phyloP scores from a whole-genome alignment of 1,140 invertebrate genomes.

The Cyrtorhinus lividipennis region DNA sequence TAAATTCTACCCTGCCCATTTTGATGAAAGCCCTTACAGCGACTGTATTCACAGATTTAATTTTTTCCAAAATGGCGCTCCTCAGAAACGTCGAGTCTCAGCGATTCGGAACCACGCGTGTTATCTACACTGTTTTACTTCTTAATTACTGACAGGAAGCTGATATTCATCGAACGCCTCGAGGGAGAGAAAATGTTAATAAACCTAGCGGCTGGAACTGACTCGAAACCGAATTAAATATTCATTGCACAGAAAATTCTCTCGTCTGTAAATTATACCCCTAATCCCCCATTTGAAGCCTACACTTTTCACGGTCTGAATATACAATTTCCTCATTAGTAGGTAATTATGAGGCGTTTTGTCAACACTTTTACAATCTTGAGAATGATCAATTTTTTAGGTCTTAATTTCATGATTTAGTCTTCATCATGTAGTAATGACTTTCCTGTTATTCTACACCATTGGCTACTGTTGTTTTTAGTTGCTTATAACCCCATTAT shows the following conservation, averaged over 20 bases:
- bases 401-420: not conserved
- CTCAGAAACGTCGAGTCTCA: too few relatives aligned
- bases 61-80: too few relatives aligned
- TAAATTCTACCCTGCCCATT: too few relatives aligned
- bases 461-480: not conserved
- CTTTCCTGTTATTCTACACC: not conserved
- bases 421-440: not conserved
- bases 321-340: not conserved
- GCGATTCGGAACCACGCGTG: too few relatives aligned
- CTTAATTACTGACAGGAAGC: not conserved
- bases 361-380: not conserved
- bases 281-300: too few relatives aligned
- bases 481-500: not conserved
- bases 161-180: not conserved
- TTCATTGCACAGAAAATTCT: not conserved
- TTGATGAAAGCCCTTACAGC: too few relatives aligned
- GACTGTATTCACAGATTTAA: too few relatives aligned
- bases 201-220: not conserved
- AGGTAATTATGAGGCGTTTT: not conserved
- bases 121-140: not conserved
- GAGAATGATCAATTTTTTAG: not conserved
- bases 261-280: too few relatives aligned
- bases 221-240: not conserved
- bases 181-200: not conserved
- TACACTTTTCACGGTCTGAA: not conserved